Conservation (phyloP, 1,140 invertebrate species). For the Spodoptera frugiperda region DNA sequence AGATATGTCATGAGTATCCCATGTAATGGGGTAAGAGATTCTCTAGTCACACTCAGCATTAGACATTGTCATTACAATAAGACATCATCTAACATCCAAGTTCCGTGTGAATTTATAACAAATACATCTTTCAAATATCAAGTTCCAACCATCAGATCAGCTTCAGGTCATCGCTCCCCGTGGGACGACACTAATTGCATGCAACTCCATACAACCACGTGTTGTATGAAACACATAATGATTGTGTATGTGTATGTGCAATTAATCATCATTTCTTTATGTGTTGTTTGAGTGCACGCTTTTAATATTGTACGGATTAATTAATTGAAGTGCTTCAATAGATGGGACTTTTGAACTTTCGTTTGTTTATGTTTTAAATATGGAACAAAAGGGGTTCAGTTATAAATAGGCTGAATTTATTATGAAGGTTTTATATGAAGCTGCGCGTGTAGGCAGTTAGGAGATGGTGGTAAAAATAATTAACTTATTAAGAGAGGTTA, state of each 20-base stretch:
- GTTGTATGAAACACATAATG: not conserved
- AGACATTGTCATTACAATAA: too few species aligned
- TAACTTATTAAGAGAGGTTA: too few species aligned
- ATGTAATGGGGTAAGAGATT: too few species aligned
- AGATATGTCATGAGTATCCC: too few species aligned
- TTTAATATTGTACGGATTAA: slow-evolving; percentile 30
- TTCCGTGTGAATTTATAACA: too few species aligned
- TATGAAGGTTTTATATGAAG: not conserved
- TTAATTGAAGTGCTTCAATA: slow-evolving; percentile 28
- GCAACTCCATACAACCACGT: slow-evolving; percentile 9
- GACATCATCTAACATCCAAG: too few species aligned
- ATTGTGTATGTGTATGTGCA: slow-evolving; percentile 3
- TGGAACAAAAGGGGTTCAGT: slow-evolving; percentile 22
- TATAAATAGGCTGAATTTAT: slow-evolving; percentile 15
- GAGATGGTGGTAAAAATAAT: too few species aligned
- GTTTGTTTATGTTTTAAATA: slow-evolving; percentile 30
- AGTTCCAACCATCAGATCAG: slow-evolving; percentile 4
- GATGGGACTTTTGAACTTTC: not conserved
- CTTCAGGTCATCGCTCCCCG: slow-evolving; percentile 51
- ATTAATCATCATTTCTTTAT: slow-evolving; percentile 40
- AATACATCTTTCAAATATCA: not conserved
- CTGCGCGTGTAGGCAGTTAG: not conserved
- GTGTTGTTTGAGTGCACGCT: slow-evolving; percentile 42
- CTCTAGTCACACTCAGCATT: too few species aligned
- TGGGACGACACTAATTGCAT: slow-evolving; percentile 57